phyloP scores from a whole-genome alignment of 2,113 vertebrate species.

The Lota lota region DNA sequence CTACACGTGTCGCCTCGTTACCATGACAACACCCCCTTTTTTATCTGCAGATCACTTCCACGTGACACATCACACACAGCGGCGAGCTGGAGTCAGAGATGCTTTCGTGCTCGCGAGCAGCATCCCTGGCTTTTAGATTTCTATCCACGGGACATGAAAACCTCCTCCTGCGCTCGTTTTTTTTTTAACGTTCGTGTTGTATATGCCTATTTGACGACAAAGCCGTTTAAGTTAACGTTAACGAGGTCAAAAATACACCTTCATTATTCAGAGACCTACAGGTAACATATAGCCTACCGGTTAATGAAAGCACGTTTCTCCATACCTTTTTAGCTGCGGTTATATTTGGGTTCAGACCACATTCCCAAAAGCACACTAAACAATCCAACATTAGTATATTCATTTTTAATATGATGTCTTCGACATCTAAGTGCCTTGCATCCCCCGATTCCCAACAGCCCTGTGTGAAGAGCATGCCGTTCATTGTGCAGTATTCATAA shows the following conservation, averaged over 20 bases:
- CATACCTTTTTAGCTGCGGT: constrained; percentile 18
- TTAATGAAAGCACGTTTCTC: constrained; percentile 17
- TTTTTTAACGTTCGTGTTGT: too few relatives aligned
- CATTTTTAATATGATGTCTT: background rate
- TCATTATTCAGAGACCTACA: constrained; percentile 22
- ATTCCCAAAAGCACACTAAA: background rate
- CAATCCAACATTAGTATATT: background rate
- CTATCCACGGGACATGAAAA: too few relatives aligned
- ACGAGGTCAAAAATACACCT: too few relatives aligned
- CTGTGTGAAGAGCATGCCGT: background rate
- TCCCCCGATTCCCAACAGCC: too few relatives aligned
- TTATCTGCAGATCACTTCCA: constrained; percentile 49
- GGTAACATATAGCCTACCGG: constrained; percentile 30
- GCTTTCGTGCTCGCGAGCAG: background rate
- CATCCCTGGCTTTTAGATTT: too few relatives aligned
- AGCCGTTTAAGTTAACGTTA: too few relatives aligned
- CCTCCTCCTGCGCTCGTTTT: background rate
- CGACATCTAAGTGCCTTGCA: background rate
- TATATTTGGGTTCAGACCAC: too few relatives aligned
- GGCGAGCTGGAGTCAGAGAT: background rate
- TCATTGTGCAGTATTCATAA: constrained; percentile 27
- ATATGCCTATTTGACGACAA: too few relatives aligned
- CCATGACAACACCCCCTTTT: constrained; percentile 52
- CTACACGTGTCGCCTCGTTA: constrained; percentile 49
- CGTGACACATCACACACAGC: constrained; percentile 42